Conservation (phyloP, 2,797 vertebrate species). For the Florisuga fusca region DNA sequence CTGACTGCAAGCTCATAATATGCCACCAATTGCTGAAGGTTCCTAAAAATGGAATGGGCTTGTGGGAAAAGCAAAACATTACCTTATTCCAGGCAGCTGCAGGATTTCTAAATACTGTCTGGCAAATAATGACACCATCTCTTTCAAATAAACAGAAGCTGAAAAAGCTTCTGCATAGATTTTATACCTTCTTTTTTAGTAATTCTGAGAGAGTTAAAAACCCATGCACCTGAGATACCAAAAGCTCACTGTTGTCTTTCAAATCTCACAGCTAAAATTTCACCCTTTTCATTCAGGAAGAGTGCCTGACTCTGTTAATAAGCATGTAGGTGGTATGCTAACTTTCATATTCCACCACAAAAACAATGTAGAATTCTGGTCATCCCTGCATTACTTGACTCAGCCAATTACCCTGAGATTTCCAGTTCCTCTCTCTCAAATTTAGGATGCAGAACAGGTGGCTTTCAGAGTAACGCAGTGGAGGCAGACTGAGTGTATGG, state of each 20-base stretch:
- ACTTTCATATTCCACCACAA: slow-evolving; percentile 5
- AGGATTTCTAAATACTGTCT: slow-evolving; percentile 15
- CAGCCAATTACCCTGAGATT: background rate
- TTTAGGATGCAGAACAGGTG: background rate
- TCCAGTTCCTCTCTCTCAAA: background rate
- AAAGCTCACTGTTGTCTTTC: background rate
- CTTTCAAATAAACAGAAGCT: background rate
- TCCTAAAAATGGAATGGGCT: slow-evolving; percentile 27
- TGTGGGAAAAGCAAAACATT: background rate
- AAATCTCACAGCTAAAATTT: background rate
- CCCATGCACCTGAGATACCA: background rate
- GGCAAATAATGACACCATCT: background rate
- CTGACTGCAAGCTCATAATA: background rate
- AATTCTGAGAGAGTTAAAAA: background rate
- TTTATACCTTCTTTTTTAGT: background rate
- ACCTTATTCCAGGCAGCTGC: background rate
- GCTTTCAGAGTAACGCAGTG: background rate
- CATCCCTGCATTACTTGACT: background rate
- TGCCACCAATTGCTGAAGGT: background rate
- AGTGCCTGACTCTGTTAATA: slow-evolving; percentile 10
- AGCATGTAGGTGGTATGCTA: background rate
- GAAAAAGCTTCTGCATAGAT: background rate
- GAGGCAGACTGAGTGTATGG: background rate
- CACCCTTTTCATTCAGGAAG: slow-evolving; percentile 4
- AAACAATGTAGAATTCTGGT: background rate